These are phyloP conservation scores for Oreotrochilus melanogaster DNA, from an alignment of 2,113 vertebrate species.

Conservation along the genomic window DNA sequence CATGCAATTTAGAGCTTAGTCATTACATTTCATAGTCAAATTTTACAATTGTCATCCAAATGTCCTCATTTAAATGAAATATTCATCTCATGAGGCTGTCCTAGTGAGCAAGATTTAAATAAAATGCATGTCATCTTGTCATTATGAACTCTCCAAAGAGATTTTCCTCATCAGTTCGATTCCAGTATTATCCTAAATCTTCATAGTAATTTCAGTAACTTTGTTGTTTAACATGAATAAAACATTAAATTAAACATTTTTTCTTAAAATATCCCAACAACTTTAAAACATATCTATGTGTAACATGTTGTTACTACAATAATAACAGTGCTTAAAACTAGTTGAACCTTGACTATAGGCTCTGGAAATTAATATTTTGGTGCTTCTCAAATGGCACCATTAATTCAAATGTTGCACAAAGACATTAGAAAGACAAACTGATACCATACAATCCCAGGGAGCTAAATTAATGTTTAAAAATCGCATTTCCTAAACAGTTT, in stretches of 20 bases:
- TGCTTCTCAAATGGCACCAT: background rate
- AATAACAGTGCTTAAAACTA: background rate
- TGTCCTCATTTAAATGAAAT: constrained; percentile 19
- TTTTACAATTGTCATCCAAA: constrained; percentile 37
- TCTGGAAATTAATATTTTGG: constrained; percentile 19
- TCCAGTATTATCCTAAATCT: background rate
- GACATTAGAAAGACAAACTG: background rate
- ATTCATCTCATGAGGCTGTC: background rate
- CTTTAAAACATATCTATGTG: background rate
- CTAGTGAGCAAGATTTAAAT: constrained; percentile 9
- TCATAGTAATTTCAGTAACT: background rate
- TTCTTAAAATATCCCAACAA: background rate
- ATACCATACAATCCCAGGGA: background rate
- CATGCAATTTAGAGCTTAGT: constrained; percentile 17
- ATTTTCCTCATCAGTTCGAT: background rate
- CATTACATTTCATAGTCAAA: constrained; percentile 24
- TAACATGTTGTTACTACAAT: background rate
- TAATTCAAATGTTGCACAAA: background rate
- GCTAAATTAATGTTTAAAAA: constrained; percentile 49
- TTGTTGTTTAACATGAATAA: constrained; percentile 4
- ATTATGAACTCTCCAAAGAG: background rate
- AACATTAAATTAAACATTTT: background rate
- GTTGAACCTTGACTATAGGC: background rate
- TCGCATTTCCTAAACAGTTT: constrained; percentile 18
- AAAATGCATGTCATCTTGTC: background rate